A percentile compares a stretch with the other conserved stretches of the same genome.
Evolutionary conservation across 2,888 invertebrate genomes (phyloP).

Genomic region (Tetramorium bicarinatum): DNA sequence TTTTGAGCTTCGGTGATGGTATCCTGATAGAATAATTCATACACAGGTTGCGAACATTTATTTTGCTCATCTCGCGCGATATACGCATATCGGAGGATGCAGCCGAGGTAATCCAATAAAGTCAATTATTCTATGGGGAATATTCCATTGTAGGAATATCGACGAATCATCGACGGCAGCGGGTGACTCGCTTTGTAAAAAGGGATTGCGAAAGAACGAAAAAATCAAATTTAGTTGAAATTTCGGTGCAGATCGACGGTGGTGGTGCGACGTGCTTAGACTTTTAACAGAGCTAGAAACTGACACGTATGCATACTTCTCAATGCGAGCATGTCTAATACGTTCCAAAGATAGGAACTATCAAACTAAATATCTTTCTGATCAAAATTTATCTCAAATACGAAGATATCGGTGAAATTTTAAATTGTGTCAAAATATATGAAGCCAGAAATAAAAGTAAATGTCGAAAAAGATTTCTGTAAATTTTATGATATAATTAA

Average conservation of each 20-base stretch:
- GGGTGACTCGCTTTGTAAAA: slow-evolving; percentile 78
- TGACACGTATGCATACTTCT: slow-evolving; percentile 41
- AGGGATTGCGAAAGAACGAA: slow-evolving; percentile 55
- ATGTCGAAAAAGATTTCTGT: slow-evolving; percentile 20
- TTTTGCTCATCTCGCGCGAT: slow-evolving; percentile 65
- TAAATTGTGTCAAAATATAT: not conserved
- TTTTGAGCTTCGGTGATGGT: slow-evolving; percentile 58
- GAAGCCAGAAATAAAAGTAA: slow-evolving; percentile 31
- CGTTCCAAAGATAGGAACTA: slow-evolving; percentile 26
- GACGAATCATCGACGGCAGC: slow-evolving; percentile 80
- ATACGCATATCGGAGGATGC: slow-evolving; percentile 67
- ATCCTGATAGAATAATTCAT: slow-evolving; percentile 70
- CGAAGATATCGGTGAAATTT: not conserved
- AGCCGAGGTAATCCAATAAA: slow-evolving; percentile 80
- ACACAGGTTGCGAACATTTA: slow-evolving; percentile 67
- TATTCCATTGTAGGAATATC: slow-evolving; percentile 82
- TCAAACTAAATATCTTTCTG: slow-evolving; percentile 10
- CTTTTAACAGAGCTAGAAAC: slow-evolving; percentile 55
- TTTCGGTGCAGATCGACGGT: slow-evolving; percentile 70
- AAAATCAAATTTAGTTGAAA: slow-evolving; percentile 77
- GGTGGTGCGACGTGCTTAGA: slow-evolving; percentile 68
- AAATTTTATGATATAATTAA: not conserved
- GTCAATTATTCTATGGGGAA: slow-evolving; percentile 81
- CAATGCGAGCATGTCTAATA: slow-evolving; percentile 59
- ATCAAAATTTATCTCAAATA: slow-evolving; percentile 8